These are phyloP conservation scores for Chelidonichthys spinosus DNA, from an alignment of 2,797 vertebrate species.

Conservation along the genomic window DNA sequence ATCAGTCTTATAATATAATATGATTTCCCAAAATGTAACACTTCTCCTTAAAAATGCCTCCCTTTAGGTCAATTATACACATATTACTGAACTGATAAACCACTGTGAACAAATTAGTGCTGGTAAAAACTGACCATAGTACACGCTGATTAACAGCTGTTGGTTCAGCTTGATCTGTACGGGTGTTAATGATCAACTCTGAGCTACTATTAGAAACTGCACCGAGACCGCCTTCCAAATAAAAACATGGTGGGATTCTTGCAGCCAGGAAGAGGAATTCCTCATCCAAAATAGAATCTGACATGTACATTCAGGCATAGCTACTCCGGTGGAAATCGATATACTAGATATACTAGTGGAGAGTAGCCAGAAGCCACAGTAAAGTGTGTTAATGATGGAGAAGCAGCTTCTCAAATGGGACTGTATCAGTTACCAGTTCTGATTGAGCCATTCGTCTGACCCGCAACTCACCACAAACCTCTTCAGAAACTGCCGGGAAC, in stretches of 20 bases:
- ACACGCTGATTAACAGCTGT: slow-evolving; percentile 19
- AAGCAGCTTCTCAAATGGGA: background rate
- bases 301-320: slow-evolving; percentile 6
- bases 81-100: background rate
- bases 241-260: slow-evolving; percentile 16
- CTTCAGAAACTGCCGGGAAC: slow-evolving; percentile 90
- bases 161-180: slow-evolving; percentile 4
- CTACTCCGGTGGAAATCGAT: background rate
- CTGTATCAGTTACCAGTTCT: background rate
- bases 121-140: background rate
- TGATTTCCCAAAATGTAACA: background rate
- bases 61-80: background rate
- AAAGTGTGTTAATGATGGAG: background rate
- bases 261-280: slow-evolving; percentile 16
- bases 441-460: background rate
- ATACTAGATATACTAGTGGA: background rate
- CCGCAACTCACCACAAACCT: slow-evolving; percentile 92
- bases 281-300: slow-evolving; percentile 38
- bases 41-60: background rate
- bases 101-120: slow-evolving; percentile 1
- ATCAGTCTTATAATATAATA: background rate
- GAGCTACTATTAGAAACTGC: slow-evolving; percentile 23
- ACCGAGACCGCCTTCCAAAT: slow-evolving; percentile 1
- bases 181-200: slow-evolving; percentile 45
- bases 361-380: background rate